phyloP scores from a whole-genome alignment of 2,113 vertebrate species.

The Emydura subglobosa region DNA sequence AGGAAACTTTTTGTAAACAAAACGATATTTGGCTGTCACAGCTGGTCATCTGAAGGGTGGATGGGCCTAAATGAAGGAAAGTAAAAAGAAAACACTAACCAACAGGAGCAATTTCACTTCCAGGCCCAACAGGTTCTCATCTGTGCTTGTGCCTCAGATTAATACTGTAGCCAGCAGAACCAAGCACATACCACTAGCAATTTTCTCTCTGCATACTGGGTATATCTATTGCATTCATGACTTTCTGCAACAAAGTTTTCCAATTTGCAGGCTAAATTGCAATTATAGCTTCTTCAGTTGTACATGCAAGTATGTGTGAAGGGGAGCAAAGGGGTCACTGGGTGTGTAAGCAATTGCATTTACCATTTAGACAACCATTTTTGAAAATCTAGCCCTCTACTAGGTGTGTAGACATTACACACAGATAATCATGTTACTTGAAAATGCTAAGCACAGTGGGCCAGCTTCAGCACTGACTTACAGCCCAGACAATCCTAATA shows the following conservation, averaged over 20 bases:
- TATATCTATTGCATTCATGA: background rate
- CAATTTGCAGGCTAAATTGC: background rate
- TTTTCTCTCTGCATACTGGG: background rate
- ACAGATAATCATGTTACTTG: background rate
- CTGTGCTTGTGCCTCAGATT: background rate
- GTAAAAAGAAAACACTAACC: background rate
- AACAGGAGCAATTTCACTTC: background rate
- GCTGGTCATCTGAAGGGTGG: background rate
- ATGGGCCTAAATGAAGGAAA: background rate
- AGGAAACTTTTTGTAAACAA: background rate
- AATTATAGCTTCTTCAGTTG: background rate
- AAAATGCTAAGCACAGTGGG: background rate
- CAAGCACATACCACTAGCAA: background rate
- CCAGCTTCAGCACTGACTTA: background rate
- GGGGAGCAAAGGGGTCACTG: background rate
- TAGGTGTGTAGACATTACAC: background rate
- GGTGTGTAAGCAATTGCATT: background rate
- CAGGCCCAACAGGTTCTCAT: background rate
- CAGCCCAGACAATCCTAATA: background rate
- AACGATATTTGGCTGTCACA: background rate
- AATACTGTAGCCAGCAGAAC: background rate
- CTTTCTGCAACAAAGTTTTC: background rate
- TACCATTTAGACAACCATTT: background rate
- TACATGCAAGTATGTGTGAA: fast-evolving
- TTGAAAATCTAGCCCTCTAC: background rate